These are phyloP conservation scores for Aspidiotus destructor DNA, from an alignment of 2,888 invertebrate genomes.

Conservation along the genomic window DNA sequence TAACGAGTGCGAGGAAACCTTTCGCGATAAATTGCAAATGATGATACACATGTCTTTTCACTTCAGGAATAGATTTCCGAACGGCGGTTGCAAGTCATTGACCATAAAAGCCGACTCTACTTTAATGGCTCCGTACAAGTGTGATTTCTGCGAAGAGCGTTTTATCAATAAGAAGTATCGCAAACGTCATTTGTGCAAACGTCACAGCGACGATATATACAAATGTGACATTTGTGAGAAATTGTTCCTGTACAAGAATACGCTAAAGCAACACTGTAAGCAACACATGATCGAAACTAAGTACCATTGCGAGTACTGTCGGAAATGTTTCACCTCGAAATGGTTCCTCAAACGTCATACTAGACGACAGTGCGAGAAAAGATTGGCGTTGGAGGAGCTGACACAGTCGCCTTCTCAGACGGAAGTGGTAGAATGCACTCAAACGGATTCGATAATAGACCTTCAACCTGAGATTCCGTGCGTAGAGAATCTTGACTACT, in stretches of 20 bases:
- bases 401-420: too few relatives aligned
- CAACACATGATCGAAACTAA: neutral
- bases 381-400: too few relatives aligned
- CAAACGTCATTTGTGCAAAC: neutral
- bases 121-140: neutral
- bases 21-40: neutral
- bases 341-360: conserved; percentile 1
- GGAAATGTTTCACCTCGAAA: neutral
- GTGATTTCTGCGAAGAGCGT: conserved; percentile 5
- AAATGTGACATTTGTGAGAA: neutral
- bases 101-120: neutral
- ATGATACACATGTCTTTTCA: neutral
- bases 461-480: too few relatives aligned
- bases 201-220: neutral
- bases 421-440: too few relatives aligned
- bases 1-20: conserved; percentile 2
- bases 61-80: neutral
- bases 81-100: neutral
- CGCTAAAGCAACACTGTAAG: neutral
- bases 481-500: too few relatives aligned
- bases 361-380: neutral
- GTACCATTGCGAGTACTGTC: neutral
- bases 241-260: neutral
- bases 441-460: too few relatives aligned
- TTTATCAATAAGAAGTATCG: conserved; percentile 2